Percentiles rank a stretch among this genome's conserved stretches.
These are phyloP conservation scores for Lethocerus indicus DNA, from an alignment of 1,140 invertebrate genomes.

Conservation along the genomic window DNA sequence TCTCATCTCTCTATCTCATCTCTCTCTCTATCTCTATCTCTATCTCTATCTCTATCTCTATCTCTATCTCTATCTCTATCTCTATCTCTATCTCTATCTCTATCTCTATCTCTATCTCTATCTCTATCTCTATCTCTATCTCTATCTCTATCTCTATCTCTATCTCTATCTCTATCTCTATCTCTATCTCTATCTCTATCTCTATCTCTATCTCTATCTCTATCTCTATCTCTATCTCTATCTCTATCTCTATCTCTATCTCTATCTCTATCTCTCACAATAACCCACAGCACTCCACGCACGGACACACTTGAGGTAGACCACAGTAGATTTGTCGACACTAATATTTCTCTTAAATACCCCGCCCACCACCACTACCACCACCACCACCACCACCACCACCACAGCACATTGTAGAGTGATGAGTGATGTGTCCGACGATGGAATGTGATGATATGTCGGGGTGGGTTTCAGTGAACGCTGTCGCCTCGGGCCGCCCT, in stretches of 20 bases:
- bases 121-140: too few species aligned
- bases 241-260: constrained; percentile 8
- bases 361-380: too few species aligned
- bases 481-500: too few species aligned
- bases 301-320: neutral
- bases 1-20: too few species aligned
- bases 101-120: too few species aligned
- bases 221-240: constrained; percentile 5
- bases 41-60: too few species aligned
- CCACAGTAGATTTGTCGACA: constrained; percentile 13
- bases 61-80: too few species aligned
- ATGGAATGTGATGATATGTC: constrained; percentile 10
- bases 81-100: too few species aligned
- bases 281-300: neutral
- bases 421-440: too few species aligned
- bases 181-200: constrained; percentile 8
- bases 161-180: constrained; percentile 6
- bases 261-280: constrained; percentile 5
- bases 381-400: too few species aligned
- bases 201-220: constrained; percentile 5
- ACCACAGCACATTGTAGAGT: constrained; percentile 6
- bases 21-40: too few species aligned
- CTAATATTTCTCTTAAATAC: too few species aligned
- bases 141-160: neutral
- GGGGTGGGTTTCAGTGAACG: constrained; percentile 12